Conservation (phyloP, 2,888 invertebrate species). For the Sminthurinus aureus region DNA sequence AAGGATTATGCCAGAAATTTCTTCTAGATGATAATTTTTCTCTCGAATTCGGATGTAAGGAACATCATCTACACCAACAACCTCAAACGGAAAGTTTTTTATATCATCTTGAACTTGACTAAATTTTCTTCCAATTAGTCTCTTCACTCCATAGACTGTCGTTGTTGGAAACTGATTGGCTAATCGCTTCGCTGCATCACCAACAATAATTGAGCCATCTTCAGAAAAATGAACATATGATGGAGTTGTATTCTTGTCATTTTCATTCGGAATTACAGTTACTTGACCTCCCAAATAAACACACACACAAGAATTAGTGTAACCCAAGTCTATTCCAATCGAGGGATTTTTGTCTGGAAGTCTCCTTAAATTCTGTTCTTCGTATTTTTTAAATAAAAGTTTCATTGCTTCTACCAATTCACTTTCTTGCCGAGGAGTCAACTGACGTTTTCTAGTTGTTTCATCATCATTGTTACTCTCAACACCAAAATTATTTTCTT, state of each 20-base stretch:
- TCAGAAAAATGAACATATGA: slow-evolving; percentile 68
- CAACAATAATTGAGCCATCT: slow-evolving; percentile 76
- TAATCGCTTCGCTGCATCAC: slow-evolving; percentile 78
- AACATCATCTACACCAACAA: slow-evolving; percentile 69
- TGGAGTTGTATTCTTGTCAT: not conserved
- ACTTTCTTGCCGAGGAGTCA: too few relatives aligned
- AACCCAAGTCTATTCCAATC: slow-evolving; percentile 52
- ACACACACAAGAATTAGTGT: slow-evolving; percentile 48
- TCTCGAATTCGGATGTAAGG: slow-evolving; percentile 22
- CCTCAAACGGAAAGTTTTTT: slow-evolving; percentile 94
- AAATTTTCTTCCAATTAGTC: slow-evolving; percentile 90
- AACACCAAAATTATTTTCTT: too few relatives aligned
- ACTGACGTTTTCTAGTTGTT: too few relatives aligned
- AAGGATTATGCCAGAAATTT: slow-evolving; percentile 34
- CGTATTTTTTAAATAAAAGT: too few relatives aligned
- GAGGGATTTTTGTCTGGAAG: not conserved
- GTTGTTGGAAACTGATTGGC: not conserved
- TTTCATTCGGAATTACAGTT: slow-evolving; percentile 39
- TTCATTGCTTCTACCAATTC: too few relatives aligned
- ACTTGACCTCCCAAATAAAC: slow-evolving; percentile 45
- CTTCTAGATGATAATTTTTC: slow-evolving; percentile 19
- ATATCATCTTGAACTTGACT: slow-evolving; percentile 93
- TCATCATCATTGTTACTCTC: too few relatives aligned
- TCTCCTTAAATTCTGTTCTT: too few relatives aligned
- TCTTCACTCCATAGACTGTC: slow-evolving; percentile 79